Percentiles rank a stretch among this genome's conserved stretches.
These are phyloP conservation scores for Garrulus glandarius DNA, from an alignment of 2,797 vertebrate species.

Conservation along the genomic window DNA sequence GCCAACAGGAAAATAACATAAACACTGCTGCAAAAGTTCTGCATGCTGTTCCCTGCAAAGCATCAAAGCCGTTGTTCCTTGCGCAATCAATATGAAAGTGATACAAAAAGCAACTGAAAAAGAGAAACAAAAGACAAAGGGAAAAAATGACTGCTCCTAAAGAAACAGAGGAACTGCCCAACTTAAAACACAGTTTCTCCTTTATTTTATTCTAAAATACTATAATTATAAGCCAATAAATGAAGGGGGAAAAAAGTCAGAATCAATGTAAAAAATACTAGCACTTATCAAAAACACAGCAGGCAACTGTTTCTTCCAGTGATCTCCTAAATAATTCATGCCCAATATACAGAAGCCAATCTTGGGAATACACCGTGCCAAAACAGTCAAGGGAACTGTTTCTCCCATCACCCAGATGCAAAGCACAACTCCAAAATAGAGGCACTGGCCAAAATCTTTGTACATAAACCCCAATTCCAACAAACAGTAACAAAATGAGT, in stretches of 20 bases:
- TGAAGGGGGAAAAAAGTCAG: background rate
- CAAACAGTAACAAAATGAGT: background rate
- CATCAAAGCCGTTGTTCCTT: background rate
- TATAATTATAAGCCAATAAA: background rate
- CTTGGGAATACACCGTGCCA: background rate
- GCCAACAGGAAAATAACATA: background rate
- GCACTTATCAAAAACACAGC: background rate
- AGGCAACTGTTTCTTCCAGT: background rate
- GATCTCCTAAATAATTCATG: background rate
- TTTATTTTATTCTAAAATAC: background rate
- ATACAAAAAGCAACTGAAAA: background rate
- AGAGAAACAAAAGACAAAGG: background rate
- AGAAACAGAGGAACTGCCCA: background rate
- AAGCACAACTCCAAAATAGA: background rate
- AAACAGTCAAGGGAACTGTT: background rate
- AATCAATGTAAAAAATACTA: background rate
- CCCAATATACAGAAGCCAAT: background rate
- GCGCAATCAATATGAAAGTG: background rate
- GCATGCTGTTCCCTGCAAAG: background rate
- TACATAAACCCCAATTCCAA: background rate
- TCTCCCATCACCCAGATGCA: background rate
- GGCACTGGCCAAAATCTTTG: accelerated
- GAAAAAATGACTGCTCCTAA: background rate
- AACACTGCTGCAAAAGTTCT: background rate
- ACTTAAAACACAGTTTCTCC: background rate